These are phyloP conservation scores for Sinocyclocheilus grahami DNA, from an alignment of 2,113 vertebrate species.

Conservation along the genomic window DNA sequence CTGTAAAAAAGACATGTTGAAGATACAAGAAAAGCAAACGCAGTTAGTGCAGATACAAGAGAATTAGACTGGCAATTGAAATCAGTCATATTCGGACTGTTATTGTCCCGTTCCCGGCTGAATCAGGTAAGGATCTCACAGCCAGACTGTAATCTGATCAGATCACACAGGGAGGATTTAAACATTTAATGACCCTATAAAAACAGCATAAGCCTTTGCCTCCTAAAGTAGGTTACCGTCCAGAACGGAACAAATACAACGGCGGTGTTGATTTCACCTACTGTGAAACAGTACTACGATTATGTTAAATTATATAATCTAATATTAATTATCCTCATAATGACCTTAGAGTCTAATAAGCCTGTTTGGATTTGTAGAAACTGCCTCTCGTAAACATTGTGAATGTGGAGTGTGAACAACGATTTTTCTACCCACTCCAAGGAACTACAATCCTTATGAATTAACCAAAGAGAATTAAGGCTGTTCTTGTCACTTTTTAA, in stretches of 20 bases:
- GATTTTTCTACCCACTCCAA: not conserved
- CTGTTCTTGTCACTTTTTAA: not conserved
- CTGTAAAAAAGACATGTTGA: slow-evolving; percentile 28
- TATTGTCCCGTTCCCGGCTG: not conserved
- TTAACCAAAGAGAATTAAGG: slow-evolving; percentile 1
- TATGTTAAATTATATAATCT: not conserved
- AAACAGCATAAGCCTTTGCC: not conserved
- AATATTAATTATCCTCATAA: not conserved
- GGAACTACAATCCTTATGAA: slow-evolving; percentile 3
- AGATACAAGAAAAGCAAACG: not conserved
- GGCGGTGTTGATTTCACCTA: not conserved
- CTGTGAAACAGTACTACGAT: too few species aligned
- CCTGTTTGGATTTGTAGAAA: slow-evolving; percentile 58
- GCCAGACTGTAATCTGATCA: slow-evolving; percentile 18
- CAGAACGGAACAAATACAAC: not conserved
- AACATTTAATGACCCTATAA: not conserved
- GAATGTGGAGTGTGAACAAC: not conserved
- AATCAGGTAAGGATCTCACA: not conserved
- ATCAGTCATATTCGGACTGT: not conserved
- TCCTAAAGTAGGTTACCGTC: not conserved
- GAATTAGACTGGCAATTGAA: not conserved
- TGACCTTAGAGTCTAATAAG: slow-evolving; percentile 67
- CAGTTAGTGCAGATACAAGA: not conserved
- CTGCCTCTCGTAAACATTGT: slow-evolving; percentile 63
- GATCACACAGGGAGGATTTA: not conserved